Conservation (phyloP, 1,140 invertebrate species). For the Oncopodura yosiiana region DNA sequence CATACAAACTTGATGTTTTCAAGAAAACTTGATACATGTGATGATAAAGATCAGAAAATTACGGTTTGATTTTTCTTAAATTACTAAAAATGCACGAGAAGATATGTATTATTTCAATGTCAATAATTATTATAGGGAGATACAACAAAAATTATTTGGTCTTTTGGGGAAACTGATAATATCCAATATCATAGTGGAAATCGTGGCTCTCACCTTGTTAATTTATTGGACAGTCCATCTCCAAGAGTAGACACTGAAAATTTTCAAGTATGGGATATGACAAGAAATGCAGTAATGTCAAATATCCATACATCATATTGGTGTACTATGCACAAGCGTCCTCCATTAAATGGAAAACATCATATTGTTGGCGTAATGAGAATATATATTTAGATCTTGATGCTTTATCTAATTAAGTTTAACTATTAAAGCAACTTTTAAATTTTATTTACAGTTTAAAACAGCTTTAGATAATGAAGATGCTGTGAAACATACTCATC, state of each 20-base stretch:
- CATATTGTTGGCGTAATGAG: conserved; percentile 19
- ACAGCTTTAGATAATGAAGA: neutral
- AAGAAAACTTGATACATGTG: conserved; percentile 9
- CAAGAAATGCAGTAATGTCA: conserved; percentile 12
- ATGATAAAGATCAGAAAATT: too few species aligned
- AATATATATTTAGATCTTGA: too few species aligned
- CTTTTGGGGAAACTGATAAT: conserved; percentile 7
- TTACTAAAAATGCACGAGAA: too few species aligned
- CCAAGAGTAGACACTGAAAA: neutral
- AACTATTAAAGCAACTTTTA: too few species aligned
- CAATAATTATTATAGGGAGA: neutral
- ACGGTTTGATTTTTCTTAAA: too few species aligned
- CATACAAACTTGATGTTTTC: conserved; percentile 3
- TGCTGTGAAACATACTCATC: conserved; percentile 7
- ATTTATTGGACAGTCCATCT: conserved; percentile 12
- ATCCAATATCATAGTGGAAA: conserved; percentile 15
- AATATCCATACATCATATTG: conserved; percentile 16
- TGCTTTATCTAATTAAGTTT: too few species aligned
- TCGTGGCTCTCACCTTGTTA: conserved; percentile 7
- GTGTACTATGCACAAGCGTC: conserved; percentile 19
- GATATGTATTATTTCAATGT: neutral
- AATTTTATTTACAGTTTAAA: conserved; percentile 1
- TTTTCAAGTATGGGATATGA: neutral
- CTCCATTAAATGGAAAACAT: conserved; percentile 8
- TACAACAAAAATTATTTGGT: conserved; percentile 21